phyloP scores from a whole-genome alignment of 2,113 vertebrate genomes.

The Cavia aperea region DNA sequence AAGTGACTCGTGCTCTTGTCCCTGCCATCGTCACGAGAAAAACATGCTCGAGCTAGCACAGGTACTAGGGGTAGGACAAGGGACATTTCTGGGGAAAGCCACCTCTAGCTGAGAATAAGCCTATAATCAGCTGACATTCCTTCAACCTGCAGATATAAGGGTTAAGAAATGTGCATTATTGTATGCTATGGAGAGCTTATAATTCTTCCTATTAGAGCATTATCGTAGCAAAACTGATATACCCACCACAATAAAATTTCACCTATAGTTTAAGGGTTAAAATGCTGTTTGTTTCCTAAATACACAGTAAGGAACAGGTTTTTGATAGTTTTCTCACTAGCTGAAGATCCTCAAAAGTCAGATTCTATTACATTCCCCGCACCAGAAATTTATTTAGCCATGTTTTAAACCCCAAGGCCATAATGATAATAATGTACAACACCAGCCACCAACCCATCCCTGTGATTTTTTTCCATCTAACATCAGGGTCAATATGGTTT shows the following conservation, averaged over 20 bases:
- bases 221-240: background rate
- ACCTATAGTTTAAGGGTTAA: slow-evolving; percentile 12
- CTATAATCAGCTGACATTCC: background rate
- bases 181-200: background rate
- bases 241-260: background rate
- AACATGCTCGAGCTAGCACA: background rate
- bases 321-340: background rate
- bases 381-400: background rate
- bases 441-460: background rate
- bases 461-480: background rate
- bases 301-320: background rate
- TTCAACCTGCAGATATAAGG: background rate
- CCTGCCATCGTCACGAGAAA: background rate
- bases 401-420: background rate
- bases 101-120: background rate
- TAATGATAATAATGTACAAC: background rate
- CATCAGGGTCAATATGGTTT: slow-evolving; percentile 10
- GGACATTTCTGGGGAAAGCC: background rate
- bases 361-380: background rate
- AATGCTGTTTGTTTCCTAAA: slow-evolving; percentile 1
- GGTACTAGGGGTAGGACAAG: background rate
- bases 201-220: background rate
- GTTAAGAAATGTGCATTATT: background rate
- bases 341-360: background rate
- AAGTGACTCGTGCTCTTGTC: background rate